A percentile compares a stretch with the other conserved stretches of the same genome.
These are phyloP conservation scores for Prinia subflava DNA, from an alignment of 2,113 vertebrate species.

Conservation along the genomic window DNA sequence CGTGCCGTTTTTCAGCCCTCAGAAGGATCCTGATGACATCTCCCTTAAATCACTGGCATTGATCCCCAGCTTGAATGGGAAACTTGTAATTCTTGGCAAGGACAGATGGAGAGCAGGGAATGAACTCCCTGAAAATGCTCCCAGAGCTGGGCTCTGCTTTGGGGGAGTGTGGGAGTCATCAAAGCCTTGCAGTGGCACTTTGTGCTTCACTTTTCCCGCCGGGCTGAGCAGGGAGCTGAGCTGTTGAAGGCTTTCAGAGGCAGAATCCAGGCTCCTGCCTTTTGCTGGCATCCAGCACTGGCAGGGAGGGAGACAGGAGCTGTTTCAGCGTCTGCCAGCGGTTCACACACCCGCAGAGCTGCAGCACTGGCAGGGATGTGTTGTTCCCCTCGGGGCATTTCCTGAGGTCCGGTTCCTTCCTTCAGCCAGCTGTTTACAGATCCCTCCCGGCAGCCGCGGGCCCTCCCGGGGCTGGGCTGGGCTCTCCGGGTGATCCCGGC, in stretches of 20 bases:
- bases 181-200: not conserved
- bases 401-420: not conserved
- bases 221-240: not conserved
- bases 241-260: rapidly evolving
- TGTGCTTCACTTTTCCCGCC: not conserved
- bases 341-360: not conserved
- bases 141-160: not conserved
- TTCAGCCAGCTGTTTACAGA: not conserved
- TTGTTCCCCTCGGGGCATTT: not conserved
- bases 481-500: not conserved
- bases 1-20: not conserved
- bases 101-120: not conserved
- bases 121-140: not conserved
- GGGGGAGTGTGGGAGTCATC: not conserved
- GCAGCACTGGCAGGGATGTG: not conserved
- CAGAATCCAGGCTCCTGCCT: not conserved
- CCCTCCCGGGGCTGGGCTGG: not conserved
- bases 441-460: not conserved
- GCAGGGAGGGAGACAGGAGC: not conserved
- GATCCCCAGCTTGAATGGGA: not conserved
- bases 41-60: not conserved
- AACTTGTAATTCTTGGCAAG: not conserved
- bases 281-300: not conserved
- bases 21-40: not conserved
- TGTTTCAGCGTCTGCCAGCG: not conserved